Conservation (phyloP, 2,888 invertebrate species). For the Celastrina argiolus region DNA sequence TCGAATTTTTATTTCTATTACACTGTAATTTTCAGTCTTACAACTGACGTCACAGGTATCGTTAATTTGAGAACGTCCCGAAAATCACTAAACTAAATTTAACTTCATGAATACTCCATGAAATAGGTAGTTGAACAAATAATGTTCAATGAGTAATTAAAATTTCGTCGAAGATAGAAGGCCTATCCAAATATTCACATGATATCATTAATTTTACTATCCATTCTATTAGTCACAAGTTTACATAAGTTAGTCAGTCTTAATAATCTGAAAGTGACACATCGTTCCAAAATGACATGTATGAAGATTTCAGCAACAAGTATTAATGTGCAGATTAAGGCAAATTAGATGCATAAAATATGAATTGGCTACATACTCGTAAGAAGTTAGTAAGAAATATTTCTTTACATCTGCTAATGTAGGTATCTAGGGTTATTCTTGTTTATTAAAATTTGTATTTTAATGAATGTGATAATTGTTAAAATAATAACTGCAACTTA, state of each 20-base stretch:
- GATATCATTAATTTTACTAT: slow-evolving; percentile 56
- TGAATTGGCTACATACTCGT: not conserved
- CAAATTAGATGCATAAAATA: not conserved
- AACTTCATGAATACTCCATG: not conserved
- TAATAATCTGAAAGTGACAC: slow-evolving; percentile 53
- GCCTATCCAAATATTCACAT: slow-evolving; percentile 48
- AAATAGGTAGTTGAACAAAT: slow-evolving; percentile 27
- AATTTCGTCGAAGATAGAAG: slow-evolving; percentile 50
- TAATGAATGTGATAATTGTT: not conserved
- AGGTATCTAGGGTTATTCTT: too few relatives aligned
- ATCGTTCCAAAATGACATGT: slow-evolving; percentile 38
- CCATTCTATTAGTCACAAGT: slow-evolving; percentile 50
- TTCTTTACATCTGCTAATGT: not conserved
- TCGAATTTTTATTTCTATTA: slow-evolving; percentile 68
- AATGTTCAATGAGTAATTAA: slow-evolving; percentile 42
- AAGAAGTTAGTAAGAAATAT: not conserved
- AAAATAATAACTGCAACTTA: not conserved
- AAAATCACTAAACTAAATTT: not conserved
- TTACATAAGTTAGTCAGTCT: slow-evolving; percentile 58
- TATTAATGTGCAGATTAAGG: not conserved
- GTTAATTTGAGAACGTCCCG: slow-evolving; percentile 49
- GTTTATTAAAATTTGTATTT: not conserved
- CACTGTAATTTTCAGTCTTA: slow-evolving; percentile 49
- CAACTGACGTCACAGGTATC: slow-evolving; percentile 56
- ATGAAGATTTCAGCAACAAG: not conserved